Conservation (phyloP, 2,888 invertebrate species). For the Margaritifera margaritifera region DNA sequence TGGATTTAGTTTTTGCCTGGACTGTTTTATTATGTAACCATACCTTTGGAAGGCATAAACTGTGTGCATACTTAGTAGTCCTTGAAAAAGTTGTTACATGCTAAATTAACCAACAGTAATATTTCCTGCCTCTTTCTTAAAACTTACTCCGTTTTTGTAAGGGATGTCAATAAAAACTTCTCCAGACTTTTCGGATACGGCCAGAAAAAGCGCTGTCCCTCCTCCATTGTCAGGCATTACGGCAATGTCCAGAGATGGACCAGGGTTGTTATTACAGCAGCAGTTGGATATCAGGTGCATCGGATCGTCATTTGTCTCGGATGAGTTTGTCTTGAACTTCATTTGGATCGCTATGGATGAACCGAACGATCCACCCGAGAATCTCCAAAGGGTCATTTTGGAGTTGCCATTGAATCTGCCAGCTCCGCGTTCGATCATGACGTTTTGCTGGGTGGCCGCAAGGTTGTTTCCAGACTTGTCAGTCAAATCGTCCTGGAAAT, state of each 20-base stretch:
- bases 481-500: constrained; percentile 30
- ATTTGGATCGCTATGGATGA: constrained; percentile 35
- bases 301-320: constrained; percentile 15
- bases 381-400: constrained; percentile 41
- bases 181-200: constrained; percentile 27
- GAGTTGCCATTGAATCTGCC: constrained; percentile 36
- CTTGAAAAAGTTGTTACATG: too few species aligned
- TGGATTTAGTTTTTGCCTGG: too few species aligned
- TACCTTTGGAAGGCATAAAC: too few species aligned
- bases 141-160: constrained; percentile 34
- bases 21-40: too few species aligned
- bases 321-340: constrained; percentile 30
- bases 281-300: constrained; percentile 46
- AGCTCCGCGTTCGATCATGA: constrained; percentile 30
- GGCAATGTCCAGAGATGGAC: constrained; percentile 39
- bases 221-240: constrained; percentile 27
- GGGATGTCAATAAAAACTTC: constrained; percentile 33
- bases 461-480: constrained; percentile 39
- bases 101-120: too few species aligned
- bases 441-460: constrained; percentile 33
- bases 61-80: too few species aligned
- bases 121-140: background rate
- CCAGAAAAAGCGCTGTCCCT: constrained; percentile 30
- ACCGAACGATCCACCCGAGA: constrained; percentile 41
- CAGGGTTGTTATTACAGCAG: constrained; percentile 29